Conservation (phyloP, 2,113 vertebrate species). For the Calyptommatus sinebrachiatus region DNA sequence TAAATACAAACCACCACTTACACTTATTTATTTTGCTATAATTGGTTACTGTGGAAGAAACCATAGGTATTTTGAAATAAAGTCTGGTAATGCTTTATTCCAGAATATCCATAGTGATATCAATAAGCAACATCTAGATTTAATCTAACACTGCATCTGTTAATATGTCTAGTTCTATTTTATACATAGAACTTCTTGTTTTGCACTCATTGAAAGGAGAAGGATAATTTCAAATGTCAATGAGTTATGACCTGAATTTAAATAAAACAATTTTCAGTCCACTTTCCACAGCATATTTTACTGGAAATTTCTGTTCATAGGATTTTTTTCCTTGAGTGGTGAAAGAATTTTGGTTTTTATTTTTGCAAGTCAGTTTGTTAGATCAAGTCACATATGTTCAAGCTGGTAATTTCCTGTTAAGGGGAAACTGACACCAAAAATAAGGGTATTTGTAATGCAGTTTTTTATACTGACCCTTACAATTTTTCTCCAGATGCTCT, state of each 20-base stretch:
- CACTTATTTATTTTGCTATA: too few species aligned
- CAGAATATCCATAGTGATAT: too few species aligned
- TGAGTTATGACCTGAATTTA: neutral
- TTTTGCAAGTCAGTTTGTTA: conserved; percentile 26
- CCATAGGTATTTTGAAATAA: too few species aligned
- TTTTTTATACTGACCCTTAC: conserved; percentile 35
- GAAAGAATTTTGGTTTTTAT: neutral
- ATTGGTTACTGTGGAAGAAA: too few species aligned
- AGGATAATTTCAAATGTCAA: conserved; percentile 1
- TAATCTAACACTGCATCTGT: neutral
- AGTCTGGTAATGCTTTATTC: too few species aligned
- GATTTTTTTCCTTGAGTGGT: neutral
- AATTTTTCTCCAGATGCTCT: conserved; percentile 39
- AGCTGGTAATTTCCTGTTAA: conserved; percentile 36
- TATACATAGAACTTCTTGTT: neutral
- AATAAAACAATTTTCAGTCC: conserved; percentile 11
- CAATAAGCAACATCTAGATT: too few species aligned
- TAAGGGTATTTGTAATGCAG: neutral
- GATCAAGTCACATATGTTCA: conserved; percentile 18
- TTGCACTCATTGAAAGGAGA: neutral
- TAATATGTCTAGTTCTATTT: neutral
- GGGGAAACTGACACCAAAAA: conserved; percentile 25
- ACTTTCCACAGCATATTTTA: neutral
- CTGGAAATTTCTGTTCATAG: neutral
- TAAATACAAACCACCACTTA: too few species aligned